Evolutionary conservation across 1,140 invertebrate genomes (phyloP), one percentile per base, ranked within the genome.

Genomic region (Drosophila melanica): DNA sequence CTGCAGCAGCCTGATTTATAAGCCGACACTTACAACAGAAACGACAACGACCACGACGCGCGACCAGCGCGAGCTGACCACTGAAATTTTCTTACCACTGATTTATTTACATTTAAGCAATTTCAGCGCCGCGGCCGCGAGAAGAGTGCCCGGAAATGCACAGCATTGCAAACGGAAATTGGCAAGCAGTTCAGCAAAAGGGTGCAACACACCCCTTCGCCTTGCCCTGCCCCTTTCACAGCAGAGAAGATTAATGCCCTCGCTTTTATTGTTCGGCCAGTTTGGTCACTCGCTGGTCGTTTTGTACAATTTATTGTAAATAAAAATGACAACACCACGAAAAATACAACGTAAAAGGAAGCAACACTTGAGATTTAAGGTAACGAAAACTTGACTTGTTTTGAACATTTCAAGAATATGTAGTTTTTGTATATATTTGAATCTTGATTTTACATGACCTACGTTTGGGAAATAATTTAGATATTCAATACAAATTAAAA

Each of bases 91-190:
- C 82, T 87, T 87, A 89, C 84, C 82, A 87, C 84, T 87, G 82
- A 87, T 87, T 87, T 87, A 87, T 87, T 87, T 87, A 87, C 84
- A 87, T 87, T 87, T 87, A 87, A 87, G 82, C 82, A 87, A 87
- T 87, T 87, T 87, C 82, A 85, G 76, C 82, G 82, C 82, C 79
- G 75, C 65, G 62, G 57, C 33, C 33, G 12, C 2, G 33, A 45
- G 12, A n/a, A 35, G 0, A 0, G 1, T 33, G 51, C 37, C 37
- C 81, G 84, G 82, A 87, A 87, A 82, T 64, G 70, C 68, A 69
- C 76, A 79, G 82, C 84, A 87, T 89, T 87, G 82, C 82, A 82
- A 74, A 57, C 82, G 82, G 82, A 87, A 87, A 87, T 87, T 87
- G 82, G 84, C 82, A 82, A 87, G 79, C 67, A 82, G 80, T 63